Evolutionary conservation across 2,888 invertebrate species (phyloP), one percentile per base, ranked within the genome.

Genomic region (Phasia obesa): DNA sequence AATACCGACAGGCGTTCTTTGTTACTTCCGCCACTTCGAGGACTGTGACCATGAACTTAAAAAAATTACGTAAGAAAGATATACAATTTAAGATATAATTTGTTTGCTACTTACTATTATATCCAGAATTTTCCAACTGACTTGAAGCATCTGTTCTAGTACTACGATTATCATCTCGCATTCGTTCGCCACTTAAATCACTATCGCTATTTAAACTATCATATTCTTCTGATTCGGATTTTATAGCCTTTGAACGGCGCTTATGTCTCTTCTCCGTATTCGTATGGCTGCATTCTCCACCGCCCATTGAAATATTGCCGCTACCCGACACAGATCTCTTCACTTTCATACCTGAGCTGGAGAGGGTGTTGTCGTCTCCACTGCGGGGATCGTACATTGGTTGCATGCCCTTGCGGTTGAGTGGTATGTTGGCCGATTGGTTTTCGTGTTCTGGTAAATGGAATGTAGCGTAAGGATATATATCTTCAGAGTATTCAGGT

Each of bases 381-480:
- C 87, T 87, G 17, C 88, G 87, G 2, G 89, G 85, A 75, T 90
- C 90, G 59, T 88, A 89, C 75, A 92, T 87, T 11, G 87, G 84
- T 53, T 87, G 85, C n/a, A 85, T 86, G 6, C 88, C 88, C 35
- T 89, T 88, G 13, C 89, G 88, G 84, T 90, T 92, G 11, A 87
- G 85, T n/a, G 89, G 86, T 60, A 92, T 92, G 86, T 93, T 93
- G 35, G 91, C 92, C 35, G 93, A 92, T 86, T 92, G 91, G 86
- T 92, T 93, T 87, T 93, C 93, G 89, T 93, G 92, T 88, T 93
- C 93, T 85, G 92, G 92, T 86, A 93, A 91, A 89, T 93, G 93
- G 89, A 93, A 93, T 84, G 93, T 93, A 70, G 93, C 93, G 88
- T 93, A 93, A 67, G 93, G 93, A 90, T 93, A 93, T 88, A 93